Evolutionary conservation across 2,888 invertebrate genomes (phyloP), one percentile per base, ranked within the genome.

Genomic region (Sicus ferrugineus): DNA sequence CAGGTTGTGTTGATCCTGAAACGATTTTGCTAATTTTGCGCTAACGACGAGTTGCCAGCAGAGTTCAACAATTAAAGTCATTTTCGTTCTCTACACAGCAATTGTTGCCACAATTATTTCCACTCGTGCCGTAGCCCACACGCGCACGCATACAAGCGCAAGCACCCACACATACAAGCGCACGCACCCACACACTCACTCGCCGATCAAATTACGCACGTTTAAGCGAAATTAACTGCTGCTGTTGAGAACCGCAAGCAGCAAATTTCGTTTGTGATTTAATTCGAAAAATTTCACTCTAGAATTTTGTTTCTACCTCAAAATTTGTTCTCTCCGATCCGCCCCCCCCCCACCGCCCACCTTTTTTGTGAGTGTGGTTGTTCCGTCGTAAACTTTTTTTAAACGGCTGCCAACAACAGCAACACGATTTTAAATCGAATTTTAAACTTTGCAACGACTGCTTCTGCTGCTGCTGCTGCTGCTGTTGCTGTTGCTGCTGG

Each of bases 371-470:
- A 9, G 0, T 23, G 0, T 0, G 9, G 21, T 21, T 26, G 56
- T 56, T 28, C n/a, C 6, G n/a, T n/a, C n/a, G n/a, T n/a, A 14
- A 16, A n/a, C 30, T 16, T 30, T 56, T 56, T 56, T 56, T 56
- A 56, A 56, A 30, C 19, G n/a, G 30, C 30, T 42, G 26, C 7
- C n/a, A 30, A n/a, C 26, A 6, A n/a, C 56, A 56, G 30, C 30
- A 16, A 4, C 7, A 30, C 26, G 56, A n/a, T 56, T 56, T 30
- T 30, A 19, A 54, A 54, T 56, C 56, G 54, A 56, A 56, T 56
- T 30, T 56, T 30, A 56, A 56, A 56, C 28, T 16, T 56, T 30
- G 56, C 56, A 56, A 14, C 26, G 14, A 26, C 19, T 56, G 56
- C 16, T 56, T 5, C 5, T n/a, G 11, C 42, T 16, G 42, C n/a